Evolutionary conservation across 2,888 invertebrate species (phyloP).

Genomic region (Halictus ligatus): DNA sequence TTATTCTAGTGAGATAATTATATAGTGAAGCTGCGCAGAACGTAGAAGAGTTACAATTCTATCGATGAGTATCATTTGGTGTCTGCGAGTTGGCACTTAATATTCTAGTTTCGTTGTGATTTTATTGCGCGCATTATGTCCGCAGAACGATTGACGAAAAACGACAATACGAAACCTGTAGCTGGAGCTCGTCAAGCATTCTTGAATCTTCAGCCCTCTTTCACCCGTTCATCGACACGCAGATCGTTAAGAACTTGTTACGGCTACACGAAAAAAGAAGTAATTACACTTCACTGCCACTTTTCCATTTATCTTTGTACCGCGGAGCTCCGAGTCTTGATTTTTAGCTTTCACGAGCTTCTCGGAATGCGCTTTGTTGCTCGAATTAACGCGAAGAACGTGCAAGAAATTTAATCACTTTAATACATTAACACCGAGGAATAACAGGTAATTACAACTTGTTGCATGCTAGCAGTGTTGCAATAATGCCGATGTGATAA

Average conservation of each 20-base stretch:
- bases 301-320: background rate
- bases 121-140: constrained; percentile 14
- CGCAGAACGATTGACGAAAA: constrained; percentile 9
- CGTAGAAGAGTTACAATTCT: background rate
- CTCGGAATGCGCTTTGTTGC: background rate
- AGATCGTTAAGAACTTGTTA: constrained; percentile 8
- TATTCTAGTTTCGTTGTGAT: constrained; percentile 16
- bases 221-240: background rate
- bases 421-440: background rate
- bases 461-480: background rate
- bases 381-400: background rate
- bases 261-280: constrained; percentile 7
- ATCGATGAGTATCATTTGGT: background rate
- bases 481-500: background rate
- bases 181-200: background rate
- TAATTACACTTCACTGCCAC: constrained; percentile 12
- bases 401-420: background rate
- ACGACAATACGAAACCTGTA: background rate
- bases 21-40: background rate
- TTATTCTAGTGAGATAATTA: background rate
- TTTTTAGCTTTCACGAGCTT: background rate
- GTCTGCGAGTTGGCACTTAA: background rate
- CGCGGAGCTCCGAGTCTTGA: background rate
- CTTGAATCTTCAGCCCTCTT: background rate
- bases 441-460: background rate